Evolutionary conservation across 2,888 invertebrate genomes (phyloP).

Genomic region (Creontiades dilutus): DNA sequence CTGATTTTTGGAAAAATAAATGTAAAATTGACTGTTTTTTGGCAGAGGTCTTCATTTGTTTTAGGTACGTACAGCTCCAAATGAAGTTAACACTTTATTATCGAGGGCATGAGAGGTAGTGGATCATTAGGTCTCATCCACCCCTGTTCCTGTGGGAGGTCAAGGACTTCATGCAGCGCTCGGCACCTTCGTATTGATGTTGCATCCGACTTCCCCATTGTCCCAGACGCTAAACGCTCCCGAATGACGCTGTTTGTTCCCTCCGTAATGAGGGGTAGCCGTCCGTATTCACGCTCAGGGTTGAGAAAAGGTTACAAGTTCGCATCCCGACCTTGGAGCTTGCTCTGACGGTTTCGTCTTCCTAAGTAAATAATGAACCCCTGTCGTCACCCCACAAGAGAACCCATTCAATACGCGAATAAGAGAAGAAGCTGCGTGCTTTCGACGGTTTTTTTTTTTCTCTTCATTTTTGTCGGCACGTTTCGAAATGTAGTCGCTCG

Average conservation of each 20-base stretch:
- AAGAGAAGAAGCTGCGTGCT: not conserved
- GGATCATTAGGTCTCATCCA: no score
- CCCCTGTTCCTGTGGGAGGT: no score
- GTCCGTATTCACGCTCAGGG: conserved; percentile 28
- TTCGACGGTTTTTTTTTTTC: not conserved
- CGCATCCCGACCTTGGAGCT: not conserved
- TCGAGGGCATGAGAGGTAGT: no score
- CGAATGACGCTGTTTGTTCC: not conserved
- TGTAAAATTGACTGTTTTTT: no score
- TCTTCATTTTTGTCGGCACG: not conserved
- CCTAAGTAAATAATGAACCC: not conserved
- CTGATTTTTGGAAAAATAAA: no score
- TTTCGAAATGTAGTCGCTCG: not conserved
- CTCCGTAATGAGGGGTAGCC: not conserved
- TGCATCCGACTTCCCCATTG: conserved; percentile 29
- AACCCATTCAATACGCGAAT: conserved; percentile 5
- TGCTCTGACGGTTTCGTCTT: not conserved
- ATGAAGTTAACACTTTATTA: no score
- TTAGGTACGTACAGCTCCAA: no score
- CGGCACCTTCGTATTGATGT: not conserved
- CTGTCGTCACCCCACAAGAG: conserved; percentile 2
- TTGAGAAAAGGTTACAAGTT: not conserved
- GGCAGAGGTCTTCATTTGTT: no score
- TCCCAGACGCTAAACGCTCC: not conserved
- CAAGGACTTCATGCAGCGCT: not conserved